phyloP scores from a whole-genome alignment of 1,140 invertebrate species.

The Calycopis cecrops region DNA sequence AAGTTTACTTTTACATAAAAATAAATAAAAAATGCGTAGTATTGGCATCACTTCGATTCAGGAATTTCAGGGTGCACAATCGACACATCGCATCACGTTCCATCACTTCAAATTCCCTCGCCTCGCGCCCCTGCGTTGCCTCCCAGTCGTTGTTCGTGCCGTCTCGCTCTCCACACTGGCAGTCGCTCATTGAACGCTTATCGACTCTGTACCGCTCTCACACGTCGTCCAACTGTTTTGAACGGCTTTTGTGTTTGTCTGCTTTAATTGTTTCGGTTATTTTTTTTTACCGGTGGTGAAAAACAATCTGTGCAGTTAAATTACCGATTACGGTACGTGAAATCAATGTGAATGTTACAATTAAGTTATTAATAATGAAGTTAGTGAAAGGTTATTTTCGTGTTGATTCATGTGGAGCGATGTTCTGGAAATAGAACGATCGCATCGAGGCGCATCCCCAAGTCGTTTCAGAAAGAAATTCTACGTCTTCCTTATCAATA shows the following conservation, averaged over 20 bases:
- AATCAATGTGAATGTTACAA: constrained; percentile 47
- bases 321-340: constrained; percentile 67
- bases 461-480: constrained; percentile 46
- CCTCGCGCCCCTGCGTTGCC: constrained; percentile 27
- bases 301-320: constrained; percentile 58
- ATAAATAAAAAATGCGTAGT: too few species aligned
- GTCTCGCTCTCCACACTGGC: constrained; percentile 37
- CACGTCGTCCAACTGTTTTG: constrained; percentile 40
- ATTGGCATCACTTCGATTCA: neutral
- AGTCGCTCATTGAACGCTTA: constrained; percentile 65
- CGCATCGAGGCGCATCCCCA: constrained; percentile 62
- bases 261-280: constrained; percentile 42
- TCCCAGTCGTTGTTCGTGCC: constrained; percentile 22
- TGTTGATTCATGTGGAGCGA: constrained; percentile 71
- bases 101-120: constrained; percentile 15
- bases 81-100: constrained; percentile 25
- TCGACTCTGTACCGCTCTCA: constrained; percentile 47
- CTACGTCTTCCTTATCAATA: constrained; percentile 40
- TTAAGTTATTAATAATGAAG: constrained; percentile 55
- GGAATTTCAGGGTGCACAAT: constrained; percentile 1
- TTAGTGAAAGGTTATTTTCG: constrained; percentile 72
- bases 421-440: constrained; percentile 71
- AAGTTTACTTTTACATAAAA: too few species aligned
- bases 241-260: constrained; percentile 59
- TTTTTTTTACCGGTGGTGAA: constrained; percentile 42